Conservation (phyloP, 2,888 invertebrate species). For the Eudemis profundana region DNA sequence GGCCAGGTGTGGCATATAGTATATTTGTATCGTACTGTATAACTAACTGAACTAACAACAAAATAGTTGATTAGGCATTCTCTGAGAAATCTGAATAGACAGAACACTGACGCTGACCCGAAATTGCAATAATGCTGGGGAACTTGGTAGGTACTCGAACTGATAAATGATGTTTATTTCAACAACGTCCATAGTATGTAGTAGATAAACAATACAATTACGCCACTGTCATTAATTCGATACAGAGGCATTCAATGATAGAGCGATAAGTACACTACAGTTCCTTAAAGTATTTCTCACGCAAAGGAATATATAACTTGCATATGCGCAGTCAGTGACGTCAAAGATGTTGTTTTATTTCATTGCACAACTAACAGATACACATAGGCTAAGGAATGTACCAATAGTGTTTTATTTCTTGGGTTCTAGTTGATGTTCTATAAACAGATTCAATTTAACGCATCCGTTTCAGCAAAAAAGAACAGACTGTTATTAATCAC, state of each 20-base stretch:
- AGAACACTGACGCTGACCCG: background rate
- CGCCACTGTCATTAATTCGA: slow-evolving; percentile 28
- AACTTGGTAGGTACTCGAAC: background rate
- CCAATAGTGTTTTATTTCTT: background rate
- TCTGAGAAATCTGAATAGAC: too few species aligned
- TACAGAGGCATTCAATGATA: slow-evolving; percentile 33
- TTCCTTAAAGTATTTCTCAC: slow-evolving; percentile 37
- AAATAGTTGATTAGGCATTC: too few species aligned
- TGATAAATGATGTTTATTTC: slow-evolving; percentile 1
- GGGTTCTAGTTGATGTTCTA: background rate
- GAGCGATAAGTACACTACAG: slow-evolving; percentile 10
- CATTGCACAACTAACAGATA: slow-evolving; percentile 10
- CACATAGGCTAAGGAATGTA: background rate
- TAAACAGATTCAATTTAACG: slow-evolving; percentile 28
- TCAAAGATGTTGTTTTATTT: slow-evolving; percentile 27
- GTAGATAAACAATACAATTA: slow-evolving; percentile 27
- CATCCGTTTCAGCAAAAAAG: slow-evolving; percentile 28
- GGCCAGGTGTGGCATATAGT: too few species aligned
- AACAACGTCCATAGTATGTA: slow-evolving; percentile 5
- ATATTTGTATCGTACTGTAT: too few species aligned
- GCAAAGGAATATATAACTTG: slow-evolving; percentile 18
- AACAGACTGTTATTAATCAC: slow-evolving; percentile 22
- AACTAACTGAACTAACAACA: too few species aligned
- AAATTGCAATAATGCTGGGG: background rate
- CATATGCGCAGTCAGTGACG: slow-evolving; percentile 38